A percentile compares a stretch with the other conserved stretches of the same genome.
phyloP scores from a whole-genome alignment of 2,113 vertebrate species.

The Colistium nudipinnis region DNA sequence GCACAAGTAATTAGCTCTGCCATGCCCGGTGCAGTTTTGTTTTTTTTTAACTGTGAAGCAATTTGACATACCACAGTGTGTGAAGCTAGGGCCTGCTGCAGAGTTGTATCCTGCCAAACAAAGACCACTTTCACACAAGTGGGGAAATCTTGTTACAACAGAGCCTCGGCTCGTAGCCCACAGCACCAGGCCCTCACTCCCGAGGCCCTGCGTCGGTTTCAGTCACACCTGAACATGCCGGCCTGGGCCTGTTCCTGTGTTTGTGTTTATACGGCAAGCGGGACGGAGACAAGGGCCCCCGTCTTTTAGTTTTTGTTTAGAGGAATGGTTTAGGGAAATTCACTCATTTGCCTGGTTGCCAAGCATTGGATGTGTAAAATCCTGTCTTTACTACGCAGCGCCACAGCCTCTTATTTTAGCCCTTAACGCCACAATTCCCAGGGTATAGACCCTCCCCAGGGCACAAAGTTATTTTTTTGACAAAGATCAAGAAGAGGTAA shows the following conservation, averaged over 20 bases:
- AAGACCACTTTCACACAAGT: constrained; percentile 60
- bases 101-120: constrained; percentile 39
- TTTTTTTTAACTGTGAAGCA: constrained; percentile 21
- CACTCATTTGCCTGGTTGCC: neutral
- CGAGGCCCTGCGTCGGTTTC: neutral
- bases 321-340: neutral
- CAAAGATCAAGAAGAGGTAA: neutral
- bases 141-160: constrained; percentile 44
- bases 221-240: constrained; percentile 35
- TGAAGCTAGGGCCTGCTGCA: constrained; percentile 45
- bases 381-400: neutral
- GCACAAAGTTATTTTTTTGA: no score
- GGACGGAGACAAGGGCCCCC: neutral
- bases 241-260: constrained; percentile 4
- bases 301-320: neutral
- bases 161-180: constrained; percentile 35
- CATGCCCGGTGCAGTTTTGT: constrained; percentile 4
- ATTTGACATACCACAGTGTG: constrained; percentile 22
- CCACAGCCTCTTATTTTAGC: neutral
- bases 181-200: constrained; percentile 11
- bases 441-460: no score
- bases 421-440: no score
- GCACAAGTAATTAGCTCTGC: constrained; percentile 19
- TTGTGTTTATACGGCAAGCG: constrained; percentile 10
- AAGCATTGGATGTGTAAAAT: neutral